Base-by-base conservation (phyloP, 1,140 invertebrate species). In the Aporrectodea caliginosa region DNA sequence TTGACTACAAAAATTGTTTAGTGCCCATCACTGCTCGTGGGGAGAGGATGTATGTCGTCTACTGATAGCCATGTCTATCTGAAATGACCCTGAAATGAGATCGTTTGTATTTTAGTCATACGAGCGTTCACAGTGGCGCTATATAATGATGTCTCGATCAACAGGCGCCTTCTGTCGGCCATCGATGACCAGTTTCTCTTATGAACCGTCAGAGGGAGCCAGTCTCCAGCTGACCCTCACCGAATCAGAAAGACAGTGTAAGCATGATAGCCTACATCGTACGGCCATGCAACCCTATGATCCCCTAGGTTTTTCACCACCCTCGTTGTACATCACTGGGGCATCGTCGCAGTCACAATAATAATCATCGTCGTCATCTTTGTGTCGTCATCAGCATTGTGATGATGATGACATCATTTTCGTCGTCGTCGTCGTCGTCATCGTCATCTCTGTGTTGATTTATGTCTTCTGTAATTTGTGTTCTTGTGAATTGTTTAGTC, bases 71-170 rank as follows among this genome's bases (percentile, higher is more conserved):
- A 27, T 6, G n/a, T 27, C 2, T 30, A 34, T 27, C 29, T 33
- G 30, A 73, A 16, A 73, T 16, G 12, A 73, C 12, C 12, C 71
- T 14, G 30, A 14, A 14, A 16, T 33, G 22, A 31, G 73, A 2
- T 2, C 6, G 22, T 77, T 6, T 77, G 34, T 77, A 31, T 33
- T 16, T 75, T 32, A 75, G 75, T 72, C 35, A 12, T 98, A 98
- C 89, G 95, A 98, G 86, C 91, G 96, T 84, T 92, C 95, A 31
- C 96, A 98, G 91, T 91, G 97, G 81, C 98, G 97, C 84, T 90
- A 93, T 80, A 91, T 97, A 29, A 88, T 94, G 1, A 94, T 97
- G 93, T 96, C 95, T 1, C 92, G 95, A 87, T 93, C 95, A 22
- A 91, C 97, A 43, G 95, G 96, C 30, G 93, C 96, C 0, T 96